These are phyloP conservation scores for Notolepis coatsorum DNA, from an alignment of 2,797 vertebrate species.

Conservation along the genomic window DNA sequence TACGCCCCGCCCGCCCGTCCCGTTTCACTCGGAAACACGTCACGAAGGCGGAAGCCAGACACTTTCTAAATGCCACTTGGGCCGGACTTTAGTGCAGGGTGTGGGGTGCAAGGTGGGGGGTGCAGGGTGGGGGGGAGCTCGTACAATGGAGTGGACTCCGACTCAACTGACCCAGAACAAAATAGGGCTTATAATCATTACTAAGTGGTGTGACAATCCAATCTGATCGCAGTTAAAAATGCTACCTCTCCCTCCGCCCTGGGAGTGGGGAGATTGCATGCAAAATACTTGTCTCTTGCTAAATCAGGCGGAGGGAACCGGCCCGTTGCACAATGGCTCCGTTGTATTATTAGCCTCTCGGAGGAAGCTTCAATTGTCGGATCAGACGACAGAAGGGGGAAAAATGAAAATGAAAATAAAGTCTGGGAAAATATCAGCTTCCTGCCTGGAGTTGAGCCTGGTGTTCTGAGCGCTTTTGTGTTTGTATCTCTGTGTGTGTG, in stretches of 20 bases:
- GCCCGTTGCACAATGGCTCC: conserved; percentile 65
- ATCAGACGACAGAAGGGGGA: conserved; percentile 58
- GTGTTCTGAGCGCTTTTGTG: no score
- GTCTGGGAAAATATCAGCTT: conserved; percentile 79
- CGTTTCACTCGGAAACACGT: no score
- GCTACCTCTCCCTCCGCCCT: conserved; percentile 47
- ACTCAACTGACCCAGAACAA: conserved; percentile 55
- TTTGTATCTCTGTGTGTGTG: no score
- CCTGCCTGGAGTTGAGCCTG: conserved; percentile 59
- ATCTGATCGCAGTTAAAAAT: conserved; percentile 66
- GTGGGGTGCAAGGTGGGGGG: no score
- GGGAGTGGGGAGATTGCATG: conserved; percentile 68
- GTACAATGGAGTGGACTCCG: conserved; percentile 33
- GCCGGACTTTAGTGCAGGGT: no score
- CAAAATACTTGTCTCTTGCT: conserved; percentile 63
- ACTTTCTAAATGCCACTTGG: no score
- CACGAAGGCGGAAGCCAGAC: no score
- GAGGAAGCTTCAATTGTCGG: conserved; percentile 82
- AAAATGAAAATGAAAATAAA: conserved; percentile 33
- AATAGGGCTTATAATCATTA: conserved; percentile 63
- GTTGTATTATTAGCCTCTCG: conserved; percentile 75
- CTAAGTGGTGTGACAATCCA: conserved; percentile 62
- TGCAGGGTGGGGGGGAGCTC: no score
- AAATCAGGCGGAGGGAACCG: conserved; percentile 70
- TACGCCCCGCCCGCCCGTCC: no score